These are phyloP conservation scores for Bemisia tabaci DNA, from an alignment of 1,140 invertebrate species.

Conservation along the genomic window DNA sequence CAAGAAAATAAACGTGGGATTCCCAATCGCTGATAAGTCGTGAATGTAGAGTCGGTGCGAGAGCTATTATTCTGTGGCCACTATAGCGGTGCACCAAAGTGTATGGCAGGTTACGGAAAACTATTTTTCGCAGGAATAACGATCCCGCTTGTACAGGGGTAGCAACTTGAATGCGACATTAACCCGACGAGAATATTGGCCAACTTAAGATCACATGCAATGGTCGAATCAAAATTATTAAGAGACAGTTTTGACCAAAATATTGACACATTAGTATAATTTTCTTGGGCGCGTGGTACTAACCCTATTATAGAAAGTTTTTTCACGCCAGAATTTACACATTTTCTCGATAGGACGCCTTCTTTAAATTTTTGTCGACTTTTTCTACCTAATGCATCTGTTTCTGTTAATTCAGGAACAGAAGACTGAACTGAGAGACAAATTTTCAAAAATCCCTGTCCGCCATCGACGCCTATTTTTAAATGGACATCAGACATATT, in stretches of 20 bases:
- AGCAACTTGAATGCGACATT: constrained; percentile 14
- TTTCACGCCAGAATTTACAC: constrained; percentile 16
- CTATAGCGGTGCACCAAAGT: too few species aligned
- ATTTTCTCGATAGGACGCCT: constrained; percentile 10
- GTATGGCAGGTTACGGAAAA: too few species aligned
- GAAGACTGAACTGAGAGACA: constrained; percentile 16
- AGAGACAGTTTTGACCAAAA: constrained; percentile 12
- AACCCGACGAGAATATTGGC: constrained; percentile 16
- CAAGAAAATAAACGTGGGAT: too few species aligned
- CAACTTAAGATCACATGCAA: constrained; percentile 13
- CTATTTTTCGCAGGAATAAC: too few species aligned
- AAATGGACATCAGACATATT: background rate
- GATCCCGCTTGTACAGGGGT: constrained; percentile 17
- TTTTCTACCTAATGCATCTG: background rate
- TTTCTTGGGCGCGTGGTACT: constrained; percentile 13
- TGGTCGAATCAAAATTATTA: constrained; percentile 12
- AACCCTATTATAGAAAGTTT: constrained; percentile 12
- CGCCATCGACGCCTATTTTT: constrained; percentile 15
- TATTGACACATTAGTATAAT: constrained; percentile 13
- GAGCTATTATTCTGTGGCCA: too few species aligned
- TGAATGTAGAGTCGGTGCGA: too few species aligned
- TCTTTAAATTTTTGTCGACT: constrained; percentile 11
- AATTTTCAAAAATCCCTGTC: constrained; percentile 13
- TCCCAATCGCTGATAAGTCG: too few species aligned
- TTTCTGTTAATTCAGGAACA: constrained; percentile 4